Evolutionary conservation across 37 sponge, comb jelly and placozoan genomes (phyloP).

Genomic region (Dysidea cf. avara): DNA sequence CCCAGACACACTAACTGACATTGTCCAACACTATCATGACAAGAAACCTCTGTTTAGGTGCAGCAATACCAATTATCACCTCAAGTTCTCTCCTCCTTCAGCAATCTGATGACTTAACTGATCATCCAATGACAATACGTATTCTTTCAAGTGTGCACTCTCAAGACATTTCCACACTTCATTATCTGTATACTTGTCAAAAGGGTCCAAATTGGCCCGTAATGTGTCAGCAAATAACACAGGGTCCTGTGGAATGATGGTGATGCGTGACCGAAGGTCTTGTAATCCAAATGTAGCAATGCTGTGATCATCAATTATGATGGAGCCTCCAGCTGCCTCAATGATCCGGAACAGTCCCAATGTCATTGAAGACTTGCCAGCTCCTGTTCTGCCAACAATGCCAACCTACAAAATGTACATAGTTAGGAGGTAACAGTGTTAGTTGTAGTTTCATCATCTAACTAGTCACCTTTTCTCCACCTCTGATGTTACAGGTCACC

Average conservation of each 20-base stretch:
- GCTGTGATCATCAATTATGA: constrained; percentile 74
- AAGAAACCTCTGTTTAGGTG: too few relatives aligned
- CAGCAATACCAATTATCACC: constrained; percentile 27
- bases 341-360: constrained; percentile 95
- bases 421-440: background rate
- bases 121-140: constrained; percentile 48
- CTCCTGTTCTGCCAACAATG: constrained; percentile 96
- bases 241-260: constrained; percentile 99
- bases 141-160: constrained; percentile 71
- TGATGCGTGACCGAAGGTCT: constrained; percentile 82
- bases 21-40: constrained; percentile 64
- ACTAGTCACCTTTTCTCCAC: constrained; percentile 95
- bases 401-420: constrained; percentile 73
- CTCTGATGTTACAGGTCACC: constrained; percentile 65
- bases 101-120: constrained; percentile 51
- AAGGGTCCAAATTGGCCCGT: constrained; percentile 93
- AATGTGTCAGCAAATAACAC: constrained; percentile 93
- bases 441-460: background rate
- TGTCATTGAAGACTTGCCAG: constrained; percentile 97
- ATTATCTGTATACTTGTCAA: constrained; percentile 72
- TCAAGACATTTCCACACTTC: constrained; percentile 88
- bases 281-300: constrained; percentile 77
- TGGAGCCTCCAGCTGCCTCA: constrained; percentile 80
- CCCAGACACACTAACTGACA: constrained; percentile 82
- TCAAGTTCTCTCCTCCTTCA: constrained; percentile 91